Base-by-base conservation (phyloP, 2,797 vertebrate genomes). In the Liparis tanakae region DNA sequence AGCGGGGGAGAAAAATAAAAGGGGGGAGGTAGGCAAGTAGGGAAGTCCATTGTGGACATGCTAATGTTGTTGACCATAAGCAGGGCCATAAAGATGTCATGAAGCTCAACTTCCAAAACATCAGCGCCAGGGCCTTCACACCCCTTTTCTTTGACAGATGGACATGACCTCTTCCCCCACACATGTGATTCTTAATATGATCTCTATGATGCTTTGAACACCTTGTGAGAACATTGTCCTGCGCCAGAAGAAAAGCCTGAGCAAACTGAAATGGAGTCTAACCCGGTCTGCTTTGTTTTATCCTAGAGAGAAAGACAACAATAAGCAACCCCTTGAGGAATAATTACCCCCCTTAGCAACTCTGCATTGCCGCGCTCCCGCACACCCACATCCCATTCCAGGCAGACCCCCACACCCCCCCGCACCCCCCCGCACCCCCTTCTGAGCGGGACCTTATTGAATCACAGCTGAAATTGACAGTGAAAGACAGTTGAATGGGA, bases 41-140 rank as follows among this genome's bases (percentile, higher is more conserved):
- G 78, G 88, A 89, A 92, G 83, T 85, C 90, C 87, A 93, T 94
- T 95, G 92, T 93, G 87, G 84, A 93, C 94, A 96, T 94, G 92
- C 93, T 87, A 95, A 96, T 95, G 88, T 89, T 93, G 91, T 91
- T 93, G 90, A 89, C 91, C 81, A 79, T 90, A 92, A 89, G 89
- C 89, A 91, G 82, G 71, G 78, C 91, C 92, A 95, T 96, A 95
- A 96, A 96, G 94, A 95, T 96, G 95, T 96, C 95, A 95, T 89
- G 93, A 90, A 90, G 90, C 89, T 80, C 87, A 85, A 89, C 85
- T 82, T 90, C 77, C 84, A 92, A 90, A 92, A 90, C 85, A 91
- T 88, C 78, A 80, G 81, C 25, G 50, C 76, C 10, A 62, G 69
- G 76, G 66, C 71, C 74, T 77, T 85, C 70, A 36, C 60, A 30